These are phyloP conservation scores for Steatocranus sp. DNA, from an alignment of 2,797 vertebrate genomes.

Conservation along the genomic window DNA sequence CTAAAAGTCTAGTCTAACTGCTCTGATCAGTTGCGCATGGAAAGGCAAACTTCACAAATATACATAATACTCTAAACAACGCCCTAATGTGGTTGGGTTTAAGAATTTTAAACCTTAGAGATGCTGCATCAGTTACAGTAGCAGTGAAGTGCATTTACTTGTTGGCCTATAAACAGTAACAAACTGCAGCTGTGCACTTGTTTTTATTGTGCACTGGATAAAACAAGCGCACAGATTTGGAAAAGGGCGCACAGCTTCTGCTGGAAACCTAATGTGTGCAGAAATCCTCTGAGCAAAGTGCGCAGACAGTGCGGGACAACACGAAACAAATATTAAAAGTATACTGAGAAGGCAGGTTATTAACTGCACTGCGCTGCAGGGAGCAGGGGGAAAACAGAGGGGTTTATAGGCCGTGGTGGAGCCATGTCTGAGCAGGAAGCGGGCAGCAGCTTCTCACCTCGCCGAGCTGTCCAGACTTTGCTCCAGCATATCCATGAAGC, in stretches of 20 bases:
- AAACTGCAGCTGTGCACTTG: neutral
- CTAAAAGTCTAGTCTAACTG: fast-evolving
- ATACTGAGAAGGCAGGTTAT: neutral
- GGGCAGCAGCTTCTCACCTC: conserved; percentile 74
- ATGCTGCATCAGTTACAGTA: neutral
- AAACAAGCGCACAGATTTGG: neutral
- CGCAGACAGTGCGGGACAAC: neutral
- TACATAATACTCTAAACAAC: neutral
- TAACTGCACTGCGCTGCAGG: neutral
- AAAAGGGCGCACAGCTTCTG: neutral
- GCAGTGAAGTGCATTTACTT: neutral
- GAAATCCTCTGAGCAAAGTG: neutral
- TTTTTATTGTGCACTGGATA: neutral
- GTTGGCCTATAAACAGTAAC: neutral
- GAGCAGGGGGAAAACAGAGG: conserved; percentile 2
- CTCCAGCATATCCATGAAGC: conserved; percentile 90
- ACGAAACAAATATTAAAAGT: neutral
- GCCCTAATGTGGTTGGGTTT: neutral
- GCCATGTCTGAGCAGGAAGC: conserved; percentile 61
- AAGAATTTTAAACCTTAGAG: neutral
- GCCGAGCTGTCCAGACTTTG: conserved; percentile 87
- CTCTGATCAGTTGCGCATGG: fast-evolving
- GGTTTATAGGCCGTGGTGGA: conserved; percentile 48
- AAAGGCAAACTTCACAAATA: neutral
- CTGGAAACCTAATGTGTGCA: neutral